Evolutionary conservation across 1,140 invertebrate genomes (phyloP), one percentile per base, ranked within the genome.

Genomic region (Brachionus asplanchnoidis): DNA sequence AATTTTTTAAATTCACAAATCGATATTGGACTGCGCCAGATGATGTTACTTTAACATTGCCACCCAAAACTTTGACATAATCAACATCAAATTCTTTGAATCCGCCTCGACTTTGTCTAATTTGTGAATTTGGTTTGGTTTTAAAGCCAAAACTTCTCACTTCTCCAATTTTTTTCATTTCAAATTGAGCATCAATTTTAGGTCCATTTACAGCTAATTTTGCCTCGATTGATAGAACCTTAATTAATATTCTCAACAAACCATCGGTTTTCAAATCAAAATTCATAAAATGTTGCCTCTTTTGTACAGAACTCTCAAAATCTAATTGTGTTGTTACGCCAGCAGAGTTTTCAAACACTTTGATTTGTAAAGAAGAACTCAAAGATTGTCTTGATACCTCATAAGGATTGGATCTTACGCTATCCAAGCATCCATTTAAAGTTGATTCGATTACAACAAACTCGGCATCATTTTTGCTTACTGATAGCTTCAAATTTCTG

Each of bases 131-230:
- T 46, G 36, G 9, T 68, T 50, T 77, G 0, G 42, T 77, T 77
- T 42, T 23, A 8, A 82, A 20, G 7, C 11, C 42, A 60, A 82
- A 60, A 28, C 36, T 65, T 68, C 53, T 60, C 3, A 82, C 79
- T 23, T 82, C 79, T 3, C 79, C 79, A 44, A 82, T 65, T 65
- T 82, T 82, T 42, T 40, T 82, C 28, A 68, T 82, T 68, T 82
- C 79, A 46, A 42, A 82, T 7, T 65, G 17, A 14, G 79, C 50
- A 40, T 60, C 32, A 42, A 82, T 26, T 68, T 17, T 42, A 28
- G 14, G 5, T 40, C 42, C 23, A 68, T 60, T 68, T 8, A 82
- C 40, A 26, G 12, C 7, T 12, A 77, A 53, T 50, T 50, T 77
- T 3, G 73, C 23, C 20, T 77, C 46, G 12, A 77, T 77, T 20